Conservation (phyloP, 1,140 invertebrate genomes). For the Drosophila varians region DNA sequence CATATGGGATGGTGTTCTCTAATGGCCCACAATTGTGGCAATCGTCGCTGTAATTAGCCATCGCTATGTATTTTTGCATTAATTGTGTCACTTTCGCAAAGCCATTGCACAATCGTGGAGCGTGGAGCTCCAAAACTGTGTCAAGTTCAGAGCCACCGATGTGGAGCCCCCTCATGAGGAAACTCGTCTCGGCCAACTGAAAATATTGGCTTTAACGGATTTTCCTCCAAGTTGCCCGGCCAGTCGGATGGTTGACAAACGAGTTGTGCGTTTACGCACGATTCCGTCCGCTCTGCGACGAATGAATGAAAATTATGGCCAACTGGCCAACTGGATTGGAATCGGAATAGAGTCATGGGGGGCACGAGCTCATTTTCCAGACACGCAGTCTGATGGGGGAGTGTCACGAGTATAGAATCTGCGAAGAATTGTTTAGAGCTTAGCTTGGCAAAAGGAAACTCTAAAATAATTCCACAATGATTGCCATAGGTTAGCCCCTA, state of each 20-base stretch:
- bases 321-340: conserved; percentile 6
- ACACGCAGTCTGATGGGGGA: conserved; percentile 9
- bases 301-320: conserved; percentile 38
- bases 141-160: conserved; percentile 58
- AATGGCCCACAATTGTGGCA: conserved; percentile 53
- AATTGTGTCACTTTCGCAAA: conserved; percentile 67
- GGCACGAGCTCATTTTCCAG: conserved; percentile 14
- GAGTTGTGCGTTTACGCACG: conserved; percentile 76
- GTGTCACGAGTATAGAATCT: conserved; percentile 22
- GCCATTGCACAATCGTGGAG: conserved; percentile 40
- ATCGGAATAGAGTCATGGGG: neutral
- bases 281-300: conserved; percentile 38
- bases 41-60: conserved; percentile 58
- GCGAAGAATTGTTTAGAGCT: too few relatives aligned
- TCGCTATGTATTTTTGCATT: conserved; percentile 13
- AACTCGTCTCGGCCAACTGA: conserved; percentile 21
- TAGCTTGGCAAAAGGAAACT: neutral
- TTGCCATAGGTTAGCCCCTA: neutral
- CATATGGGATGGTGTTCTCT: conserved; percentile 41
- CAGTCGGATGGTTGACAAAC: conserved; percentile 53
- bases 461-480: neutral
- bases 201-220: conserved; percentile 28
- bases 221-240: conserved; percentile 16
- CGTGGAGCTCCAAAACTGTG: conserved; percentile 47
- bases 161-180: conserved; percentile 9